Conservation (phyloP, 92 coral and sea anemone species). For the Epizoanthus stellaris region DNA sequence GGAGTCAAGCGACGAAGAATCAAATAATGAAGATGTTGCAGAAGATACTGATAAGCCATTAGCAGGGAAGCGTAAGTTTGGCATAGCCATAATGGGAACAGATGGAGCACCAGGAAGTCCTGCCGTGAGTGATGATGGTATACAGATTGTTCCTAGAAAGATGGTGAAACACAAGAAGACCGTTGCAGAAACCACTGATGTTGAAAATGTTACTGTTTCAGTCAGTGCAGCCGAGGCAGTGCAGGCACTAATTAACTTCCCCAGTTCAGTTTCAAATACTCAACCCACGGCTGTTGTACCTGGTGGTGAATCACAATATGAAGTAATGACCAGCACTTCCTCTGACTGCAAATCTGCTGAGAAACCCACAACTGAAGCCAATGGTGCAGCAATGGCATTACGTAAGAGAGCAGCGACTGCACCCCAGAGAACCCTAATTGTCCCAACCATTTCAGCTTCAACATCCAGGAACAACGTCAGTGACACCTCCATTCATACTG, state of each 20-base stretch:
- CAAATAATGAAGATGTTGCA: slow-evolving; percentile 36
- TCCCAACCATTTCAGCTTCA: slow-evolving; percentile 16
- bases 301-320: background rate
- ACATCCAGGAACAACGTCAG: slow-evolving; percentile 6
- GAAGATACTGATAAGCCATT: slow-evolving; percentile 22
- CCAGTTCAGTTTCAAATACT: slow-evolving; percentile 6
- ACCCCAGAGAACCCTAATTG: slow-evolving; percentile 35
- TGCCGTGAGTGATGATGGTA: slow-evolving; percentile 39
- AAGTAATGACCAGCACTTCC: background rate
- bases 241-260: slow-evolving; percentile 26
- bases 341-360: slow-evolving; percentile 18
- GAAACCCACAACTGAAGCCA: slow-evolving; percentile 30
- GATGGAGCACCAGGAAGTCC: slow-evolving; percentile 34
- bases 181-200: background rate
- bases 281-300: background rate
- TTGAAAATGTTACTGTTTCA: slow-evolving; percentile 19
- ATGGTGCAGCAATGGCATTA: slow-evolving; percentile 42
- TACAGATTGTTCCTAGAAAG: slow-evolving; percentile 2
- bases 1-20: slow-evolving; percentile 68
- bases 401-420: background rate
- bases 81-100: slow-evolving; percentile 18
- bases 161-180: slow-evolving; percentile 16
- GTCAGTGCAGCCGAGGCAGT: slow-evolving; percentile 46
- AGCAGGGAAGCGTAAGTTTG: slow-evolving; percentile 38
- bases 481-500: background rate